Evolutionary conservation across 2,113 vertebrate genomes (phyloP).

Genomic region (Ceyx margarethae): DNA sequence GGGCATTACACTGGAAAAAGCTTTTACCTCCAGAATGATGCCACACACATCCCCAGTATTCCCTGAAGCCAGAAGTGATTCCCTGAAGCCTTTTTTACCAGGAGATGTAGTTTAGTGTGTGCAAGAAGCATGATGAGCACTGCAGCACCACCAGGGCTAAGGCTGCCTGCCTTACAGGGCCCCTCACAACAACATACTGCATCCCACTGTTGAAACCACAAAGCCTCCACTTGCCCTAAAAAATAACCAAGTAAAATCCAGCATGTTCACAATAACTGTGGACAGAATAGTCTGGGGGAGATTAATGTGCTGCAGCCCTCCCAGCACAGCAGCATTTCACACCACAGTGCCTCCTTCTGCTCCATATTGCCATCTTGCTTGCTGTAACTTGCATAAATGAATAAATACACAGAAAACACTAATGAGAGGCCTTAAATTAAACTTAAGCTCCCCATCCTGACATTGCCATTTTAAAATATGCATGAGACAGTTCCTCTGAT

Average conservation of each 20-base stretch:
- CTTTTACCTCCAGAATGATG: background rate
- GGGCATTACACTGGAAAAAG: too few species aligned
- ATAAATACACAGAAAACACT: slow-evolving; percentile 44
- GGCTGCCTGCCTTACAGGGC: background rate
- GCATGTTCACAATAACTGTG: background rate
- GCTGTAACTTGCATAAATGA: slow-evolving; percentile 49
- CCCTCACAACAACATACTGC: background rate
- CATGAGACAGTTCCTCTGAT: slow-evolving; percentile 47
- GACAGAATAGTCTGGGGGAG: background rate
- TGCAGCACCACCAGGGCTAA: background rate
- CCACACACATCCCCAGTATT: background rate
- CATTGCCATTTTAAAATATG: slow-evolving; percentile 44
- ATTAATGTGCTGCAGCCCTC: background rate
- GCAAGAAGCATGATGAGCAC: background rate
- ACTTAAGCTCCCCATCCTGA: slow-evolving; percentile 28
- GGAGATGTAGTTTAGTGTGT: background rate
- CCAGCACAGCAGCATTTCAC: background rate
- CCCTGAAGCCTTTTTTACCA: background rate
- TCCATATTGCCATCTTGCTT: slow-evolving; percentile 39
- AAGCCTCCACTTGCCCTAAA: background rate
- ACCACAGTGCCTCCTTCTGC: background rate
- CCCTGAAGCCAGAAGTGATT: background rate
- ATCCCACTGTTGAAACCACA: background rate
- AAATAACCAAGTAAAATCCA: background rate
- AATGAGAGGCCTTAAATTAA: slow-evolving; percentile 38